Conservation (phyloP, 1,140 invertebrate species). For the Semibalanus balanoides region DNA sequence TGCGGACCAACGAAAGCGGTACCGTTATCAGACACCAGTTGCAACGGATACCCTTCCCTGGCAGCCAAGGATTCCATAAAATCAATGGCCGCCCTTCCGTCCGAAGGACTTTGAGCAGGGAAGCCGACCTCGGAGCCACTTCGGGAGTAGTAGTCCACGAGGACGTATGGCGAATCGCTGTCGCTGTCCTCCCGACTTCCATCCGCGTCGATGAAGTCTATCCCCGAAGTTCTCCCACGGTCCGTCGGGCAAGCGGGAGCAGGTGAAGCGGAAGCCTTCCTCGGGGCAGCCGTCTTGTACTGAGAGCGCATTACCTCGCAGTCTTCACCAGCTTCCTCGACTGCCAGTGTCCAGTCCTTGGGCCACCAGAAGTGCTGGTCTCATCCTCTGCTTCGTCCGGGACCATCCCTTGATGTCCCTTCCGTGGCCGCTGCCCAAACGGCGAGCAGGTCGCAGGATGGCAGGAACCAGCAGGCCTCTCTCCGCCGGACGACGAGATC, state of each 20-base stretch:
- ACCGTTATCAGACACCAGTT: background rate
- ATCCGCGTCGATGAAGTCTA: background rate
- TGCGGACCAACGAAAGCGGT: background rate
- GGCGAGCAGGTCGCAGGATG: background rate
- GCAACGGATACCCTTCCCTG: background rate
- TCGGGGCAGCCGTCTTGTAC: background rate
- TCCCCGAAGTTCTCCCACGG: background rate
- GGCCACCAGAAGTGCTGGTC: too few species aligned
- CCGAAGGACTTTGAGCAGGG: background rate
- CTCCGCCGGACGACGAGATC: background rate
- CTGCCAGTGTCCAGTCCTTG: too few species aligned
- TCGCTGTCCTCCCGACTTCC: background rate
- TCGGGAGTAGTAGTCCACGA: background rate
- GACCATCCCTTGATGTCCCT: too few species aligned
- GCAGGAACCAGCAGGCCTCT: background rate
- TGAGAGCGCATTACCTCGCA: too few species aligned
- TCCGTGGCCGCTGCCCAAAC: background rate
- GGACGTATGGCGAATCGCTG: background rate
- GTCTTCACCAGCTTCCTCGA: too few species aligned
- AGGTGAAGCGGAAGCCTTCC: background rate
- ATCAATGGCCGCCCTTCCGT: background rate
- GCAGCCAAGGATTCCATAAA: background rate
- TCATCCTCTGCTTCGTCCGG: too few species aligned
- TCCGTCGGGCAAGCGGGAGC: background rate
- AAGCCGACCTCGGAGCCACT: background rate